These are phyloP conservation scores for Drosophila maculinotata DNA, from an alignment of 2,888 invertebrate genomes.

Conservation along the genomic window DNA sequence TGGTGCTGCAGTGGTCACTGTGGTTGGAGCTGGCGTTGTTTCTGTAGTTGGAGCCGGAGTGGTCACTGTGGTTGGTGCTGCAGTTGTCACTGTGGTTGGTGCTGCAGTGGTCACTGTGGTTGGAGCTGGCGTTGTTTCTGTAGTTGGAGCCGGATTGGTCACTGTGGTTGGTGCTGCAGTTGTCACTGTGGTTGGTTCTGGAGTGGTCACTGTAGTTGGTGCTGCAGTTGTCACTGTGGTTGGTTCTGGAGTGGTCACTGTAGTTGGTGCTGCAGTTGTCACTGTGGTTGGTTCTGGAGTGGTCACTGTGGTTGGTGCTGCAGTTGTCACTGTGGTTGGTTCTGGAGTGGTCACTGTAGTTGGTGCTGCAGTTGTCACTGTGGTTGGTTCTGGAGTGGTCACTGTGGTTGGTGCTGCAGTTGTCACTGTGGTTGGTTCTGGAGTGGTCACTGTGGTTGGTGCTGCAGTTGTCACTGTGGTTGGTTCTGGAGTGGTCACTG, in stretches of 20 bases:
- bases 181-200: neutral
- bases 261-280: neutral
- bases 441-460: neutral
- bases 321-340: constrained; percentile 1
- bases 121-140: neutral
- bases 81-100: constrained; percentile 1
- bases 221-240: neutral
- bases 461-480: neutral
- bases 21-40: neutral
- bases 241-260: neutral
- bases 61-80: neutral
- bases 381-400: no score
- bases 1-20: neutral
- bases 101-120: neutral
- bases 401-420: neutral
- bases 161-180: neutral
- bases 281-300: neutral
- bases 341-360: neutral
- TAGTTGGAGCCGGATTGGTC: no score
- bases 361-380: neutral
- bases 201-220: neutral
- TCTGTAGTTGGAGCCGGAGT: neutral
- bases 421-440: neutral
- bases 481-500: neutral
- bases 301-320: neutral